These are phyloP conservation scores for Allophyes oxyacanthae DNA, from an alignment of 2,888 invertebrate species.

Conservation along the genomic window DNA sequence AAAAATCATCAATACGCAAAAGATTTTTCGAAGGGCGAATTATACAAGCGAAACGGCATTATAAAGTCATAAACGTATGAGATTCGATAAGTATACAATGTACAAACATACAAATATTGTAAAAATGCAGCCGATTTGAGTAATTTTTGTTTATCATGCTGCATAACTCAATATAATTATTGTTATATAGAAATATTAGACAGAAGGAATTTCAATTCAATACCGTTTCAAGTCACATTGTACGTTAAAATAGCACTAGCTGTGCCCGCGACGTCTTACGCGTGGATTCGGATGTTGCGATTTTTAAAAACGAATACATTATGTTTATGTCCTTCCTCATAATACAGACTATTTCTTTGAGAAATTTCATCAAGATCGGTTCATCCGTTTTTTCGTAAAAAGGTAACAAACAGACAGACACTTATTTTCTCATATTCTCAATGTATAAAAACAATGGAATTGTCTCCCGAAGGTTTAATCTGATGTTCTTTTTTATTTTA, in stretches of 20 bases:
- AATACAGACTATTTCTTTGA: no score
- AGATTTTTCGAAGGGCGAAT: conserved; percentile 31
- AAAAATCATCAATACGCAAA: conserved; percentile 29
- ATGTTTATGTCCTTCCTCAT: no score
- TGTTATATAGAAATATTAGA: conserved; percentile 7
- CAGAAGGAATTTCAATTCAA: neutral
- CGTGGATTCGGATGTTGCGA: no score
- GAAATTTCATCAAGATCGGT: no score
- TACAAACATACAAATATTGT: conserved; percentile 41
- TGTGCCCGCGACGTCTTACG: no score
- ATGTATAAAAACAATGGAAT: no score
- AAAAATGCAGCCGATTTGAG: conserved; percentile 23
- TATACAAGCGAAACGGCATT: conserved; percentile 39
- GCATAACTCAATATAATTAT: conserved; percentile 5
- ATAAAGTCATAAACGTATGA: conserved; percentile 38
- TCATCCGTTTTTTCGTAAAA: no score
- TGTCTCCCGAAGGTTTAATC: no score
- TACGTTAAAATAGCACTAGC: neutral
- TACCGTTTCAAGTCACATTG: neutral
- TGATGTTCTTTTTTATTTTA: no score
- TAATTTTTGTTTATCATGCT: conserved; percentile 6
- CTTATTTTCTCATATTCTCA: no score
- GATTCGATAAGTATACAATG: conserved; percentile 47
- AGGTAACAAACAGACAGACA: no score
- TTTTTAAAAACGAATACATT: no score